Percentiles rank a stretch among this genome's conserved stretches.
These are phyloP conservation scores for Aphidius gifuensis DNA, from an alignment of 1,140 invertebrate species.

Conservation along the genomic window DNA sequence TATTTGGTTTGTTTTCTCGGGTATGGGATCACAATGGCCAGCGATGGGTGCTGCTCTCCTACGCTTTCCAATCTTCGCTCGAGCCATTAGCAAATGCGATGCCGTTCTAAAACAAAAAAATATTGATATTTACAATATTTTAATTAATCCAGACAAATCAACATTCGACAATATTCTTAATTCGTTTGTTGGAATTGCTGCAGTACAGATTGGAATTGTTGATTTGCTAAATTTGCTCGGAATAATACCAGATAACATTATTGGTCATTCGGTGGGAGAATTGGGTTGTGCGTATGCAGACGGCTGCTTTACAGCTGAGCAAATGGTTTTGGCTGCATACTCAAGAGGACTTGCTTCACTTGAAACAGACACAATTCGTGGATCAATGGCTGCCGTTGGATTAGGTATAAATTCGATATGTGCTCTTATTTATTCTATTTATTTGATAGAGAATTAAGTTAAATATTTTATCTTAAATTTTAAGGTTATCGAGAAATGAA, in stretches of 20 bases:
- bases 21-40: slow-evolving; percentile 87
- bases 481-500: slow-evolving; percentile 58
- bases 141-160: slow-evolving; percentile 70
- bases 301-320: slow-evolving; percentile 74
- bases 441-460: too few species aligned
- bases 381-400: slow-evolving; percentile 83
- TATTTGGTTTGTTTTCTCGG: slow-evolving; percentile 88
- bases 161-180: slow-evolving; percentile 81
- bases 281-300: slow-evolving; percentile 82
- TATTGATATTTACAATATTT: slow-evolving; percentile 75
- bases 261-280: slow-evolving; percentile 82
- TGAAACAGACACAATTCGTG: slow-evolving; percentile 70
- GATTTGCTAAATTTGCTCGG: slow-evolving; percentile 66
- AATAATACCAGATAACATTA: slow-evolving; percentile 70
- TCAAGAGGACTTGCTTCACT: slow-evolving; percentile 80
- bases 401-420: slow-evolving; percentile 37
- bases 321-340: slow-evolving; percentile 77
- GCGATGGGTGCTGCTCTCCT: slow-evolving; percentile 75
- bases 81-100: slow-evolving; percentile 68
- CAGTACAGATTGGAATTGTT: slow-evolving; percentile 75
- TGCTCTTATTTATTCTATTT: too few species aligned
- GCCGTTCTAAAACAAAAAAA: slow-evolving; percentile 68
- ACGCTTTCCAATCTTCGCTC: slow-evolving; percentile 61
- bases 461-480: too few species aligned
- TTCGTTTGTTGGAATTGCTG: slow-evolving; percentile 87